Evolutionary conservation across 2,113 vertebrate genomes (phyloP), one percentile per base, ranked within the genome.

Genomic region (Corythornis vintsioides): DNA sequence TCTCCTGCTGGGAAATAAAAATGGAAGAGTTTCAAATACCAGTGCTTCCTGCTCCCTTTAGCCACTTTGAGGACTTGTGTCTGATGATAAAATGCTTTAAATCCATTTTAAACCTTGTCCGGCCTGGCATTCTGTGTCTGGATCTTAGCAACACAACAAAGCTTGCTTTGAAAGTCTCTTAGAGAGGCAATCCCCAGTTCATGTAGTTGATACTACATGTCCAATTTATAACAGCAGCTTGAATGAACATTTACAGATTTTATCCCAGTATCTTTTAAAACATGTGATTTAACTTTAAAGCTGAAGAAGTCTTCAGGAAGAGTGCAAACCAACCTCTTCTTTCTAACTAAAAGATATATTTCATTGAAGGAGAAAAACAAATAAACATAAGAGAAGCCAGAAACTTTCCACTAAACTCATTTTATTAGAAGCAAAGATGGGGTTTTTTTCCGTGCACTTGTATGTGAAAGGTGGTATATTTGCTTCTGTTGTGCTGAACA

Each of bases 101-200:
- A 93, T 91, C 87, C 75, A 48, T 94, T 93, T 95, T 83, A 93
- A 89, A 95, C 75, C 85, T 95, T 88, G 94, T 94, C 91, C 7
- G 0, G 43, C 61, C 85, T 91, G 72, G 61, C 94, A 93, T 96
- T 96, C 94, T 78, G 75, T 86, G 43, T 59, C 72, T 86, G 85
- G 64, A 72, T 91, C 92, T 94, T 96, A 94, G 95, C 94, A 95
- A 96, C 96, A 74, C 65, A 86, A 95, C 89, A 96, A 96, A 91
- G 84, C 75, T 93, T 45, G 85, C 91, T 88, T 92, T 95, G 75
- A 90, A 90, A 87, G 42, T 83, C 76, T 88, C 43, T 70, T 77
- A 67, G 33, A 83, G 86, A 73, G 52, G 87, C 82, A 83, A 22
- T 29, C 74, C 81, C 43, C 64, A 59, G 57, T 89, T 89, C 82